These are phyloP conservation scores for Toxotes jaculatrix DNA, from an alignment of 2,113 vertebrate genomes.

Conservation along the genomic window DNA sequence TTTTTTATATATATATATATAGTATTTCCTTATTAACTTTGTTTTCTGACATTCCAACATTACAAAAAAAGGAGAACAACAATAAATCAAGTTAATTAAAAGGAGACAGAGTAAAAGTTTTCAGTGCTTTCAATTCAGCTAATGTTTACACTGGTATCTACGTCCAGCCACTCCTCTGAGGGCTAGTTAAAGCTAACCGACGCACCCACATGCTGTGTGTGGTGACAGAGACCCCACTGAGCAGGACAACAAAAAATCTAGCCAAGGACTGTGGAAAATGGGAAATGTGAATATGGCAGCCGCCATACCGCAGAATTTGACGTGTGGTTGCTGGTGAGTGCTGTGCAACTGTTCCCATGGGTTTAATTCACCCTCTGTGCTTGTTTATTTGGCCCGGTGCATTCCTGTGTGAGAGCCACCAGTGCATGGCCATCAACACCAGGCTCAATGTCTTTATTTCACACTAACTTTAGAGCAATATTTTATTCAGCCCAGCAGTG, in stretches of 20 bases:
- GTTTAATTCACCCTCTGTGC: conserved; percentile 29
- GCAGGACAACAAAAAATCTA: neutral
- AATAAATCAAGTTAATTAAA: neutral
- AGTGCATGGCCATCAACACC: conserved; percentile 23
- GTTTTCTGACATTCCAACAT: neutral
- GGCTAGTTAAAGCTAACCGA: neutral
- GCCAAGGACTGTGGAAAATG: neutral
- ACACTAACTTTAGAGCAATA: conserved; percentile 14
- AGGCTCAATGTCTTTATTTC: conserved; percentile 35
- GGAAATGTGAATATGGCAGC: conserved; percentile 21
- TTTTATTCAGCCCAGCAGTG: conserved; percentile 33
- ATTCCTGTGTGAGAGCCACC: conserved; percentile 60
- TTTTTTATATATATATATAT: too few species aligned
- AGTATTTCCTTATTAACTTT: neutral
- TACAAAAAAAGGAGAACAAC: neutral
- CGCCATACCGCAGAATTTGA: conserved; percentile 21
- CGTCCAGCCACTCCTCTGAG: neutral
- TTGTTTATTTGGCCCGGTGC: conserved; percentile 51
- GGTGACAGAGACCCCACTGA: neutral
- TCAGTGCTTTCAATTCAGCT: neutral
- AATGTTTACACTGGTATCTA: neutral
- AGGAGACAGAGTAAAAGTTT: neutral
- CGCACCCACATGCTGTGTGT: neutral
- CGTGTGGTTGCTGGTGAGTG: conserved; percentile 31
- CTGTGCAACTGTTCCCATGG: conserved; percentile 46